Conservation (phyloP, 2,888 invertebrate genomes). For the Nomada fucata region DNA sequence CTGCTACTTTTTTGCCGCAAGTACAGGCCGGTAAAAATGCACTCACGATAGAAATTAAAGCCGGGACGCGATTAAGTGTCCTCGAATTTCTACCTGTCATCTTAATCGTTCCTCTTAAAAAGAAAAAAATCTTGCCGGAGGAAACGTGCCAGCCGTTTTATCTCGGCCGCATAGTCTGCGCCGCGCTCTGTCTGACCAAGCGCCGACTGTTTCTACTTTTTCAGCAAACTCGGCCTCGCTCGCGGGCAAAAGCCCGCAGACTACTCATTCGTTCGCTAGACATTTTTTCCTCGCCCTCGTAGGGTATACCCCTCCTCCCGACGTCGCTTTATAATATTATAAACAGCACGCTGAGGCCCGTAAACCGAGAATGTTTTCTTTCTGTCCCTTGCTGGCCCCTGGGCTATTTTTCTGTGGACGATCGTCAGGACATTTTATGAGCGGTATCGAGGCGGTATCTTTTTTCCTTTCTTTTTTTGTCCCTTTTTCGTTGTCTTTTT, state of each 20-base stretch:
- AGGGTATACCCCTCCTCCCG: neutral
- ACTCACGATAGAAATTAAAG: neutral
- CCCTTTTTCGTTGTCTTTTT: neutral
- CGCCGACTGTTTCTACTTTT: conserved; percentile 45
- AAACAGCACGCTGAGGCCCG: conserved; percentile 38
- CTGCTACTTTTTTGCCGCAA: neutral
- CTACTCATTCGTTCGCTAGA: conserved; percentile 39
- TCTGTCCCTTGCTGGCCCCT: conserved; percentile 29
- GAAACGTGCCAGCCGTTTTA: conserved; percentile 21
- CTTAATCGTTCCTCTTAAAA: conserved; percentile 5
- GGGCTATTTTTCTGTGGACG: conserved; percentile 49
- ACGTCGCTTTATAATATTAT: conserved; percentile 48
- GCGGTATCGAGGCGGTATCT: conserved; percentile 31
- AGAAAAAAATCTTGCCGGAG: conserved; percentile 17
- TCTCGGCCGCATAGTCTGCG: conserved; percentile 7
- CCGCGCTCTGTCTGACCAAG: conserved; percentile 38
- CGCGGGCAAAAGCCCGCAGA: conserved; percentile 22
- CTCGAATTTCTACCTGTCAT: neutral
- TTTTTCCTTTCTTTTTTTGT: neutral
- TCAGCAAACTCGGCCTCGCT: conserved; percentile 10
- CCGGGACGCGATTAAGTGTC: conserved; percentile 9
- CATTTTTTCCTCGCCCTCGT: conserved; percentile 26
- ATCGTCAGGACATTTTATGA: conserved; percentile 43
- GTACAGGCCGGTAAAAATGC: neutral
- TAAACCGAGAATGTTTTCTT: conserved; percentile 58